Evolutionary conservation across 2,113 vertebrate genomes (phyloP).

Genomic region (Corythaixoides concolor): DNA sequence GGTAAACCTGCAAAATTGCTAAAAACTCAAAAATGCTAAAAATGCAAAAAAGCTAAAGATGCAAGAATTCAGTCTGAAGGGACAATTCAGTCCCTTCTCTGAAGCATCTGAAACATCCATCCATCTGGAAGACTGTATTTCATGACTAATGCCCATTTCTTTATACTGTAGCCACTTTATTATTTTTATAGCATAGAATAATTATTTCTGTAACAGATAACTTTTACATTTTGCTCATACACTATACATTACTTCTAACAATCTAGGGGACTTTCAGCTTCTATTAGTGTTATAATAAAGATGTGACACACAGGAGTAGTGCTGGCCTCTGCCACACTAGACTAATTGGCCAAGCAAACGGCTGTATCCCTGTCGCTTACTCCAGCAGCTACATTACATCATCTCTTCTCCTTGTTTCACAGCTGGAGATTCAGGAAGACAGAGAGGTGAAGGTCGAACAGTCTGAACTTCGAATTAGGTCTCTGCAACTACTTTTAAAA

Average conservation of each 20-base stretch:
- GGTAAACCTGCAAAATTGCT: background rate
- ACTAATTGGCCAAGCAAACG: background rate
- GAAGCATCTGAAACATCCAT: background rate
- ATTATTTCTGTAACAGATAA: background rate
- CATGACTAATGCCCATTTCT: background rate
- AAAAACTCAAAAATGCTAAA: background rate
- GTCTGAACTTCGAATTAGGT: background rate
- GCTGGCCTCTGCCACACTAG: background rate
- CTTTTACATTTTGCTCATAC: background rate
- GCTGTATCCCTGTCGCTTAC: background rate
- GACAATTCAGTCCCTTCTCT: background rate
- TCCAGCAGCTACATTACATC: background rate
- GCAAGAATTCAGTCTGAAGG: background rate
- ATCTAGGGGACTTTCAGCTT: background rate
- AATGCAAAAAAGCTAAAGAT: background rate
- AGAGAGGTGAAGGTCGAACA: background rate
- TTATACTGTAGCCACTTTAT: background rate
- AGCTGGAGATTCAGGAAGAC: background rate
- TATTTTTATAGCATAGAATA: background rate
- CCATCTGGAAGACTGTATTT: background rate
- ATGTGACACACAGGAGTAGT: background rate
- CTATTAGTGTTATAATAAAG: background rate
- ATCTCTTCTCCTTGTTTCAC: background rate
- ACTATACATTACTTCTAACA: background rate
- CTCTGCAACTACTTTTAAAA: background rate